These are phyloP conservation scores for Scomber japonicus DNA, from an alignment of 2,113 vertebrate species.

Conservation along the genomic window DNA sequence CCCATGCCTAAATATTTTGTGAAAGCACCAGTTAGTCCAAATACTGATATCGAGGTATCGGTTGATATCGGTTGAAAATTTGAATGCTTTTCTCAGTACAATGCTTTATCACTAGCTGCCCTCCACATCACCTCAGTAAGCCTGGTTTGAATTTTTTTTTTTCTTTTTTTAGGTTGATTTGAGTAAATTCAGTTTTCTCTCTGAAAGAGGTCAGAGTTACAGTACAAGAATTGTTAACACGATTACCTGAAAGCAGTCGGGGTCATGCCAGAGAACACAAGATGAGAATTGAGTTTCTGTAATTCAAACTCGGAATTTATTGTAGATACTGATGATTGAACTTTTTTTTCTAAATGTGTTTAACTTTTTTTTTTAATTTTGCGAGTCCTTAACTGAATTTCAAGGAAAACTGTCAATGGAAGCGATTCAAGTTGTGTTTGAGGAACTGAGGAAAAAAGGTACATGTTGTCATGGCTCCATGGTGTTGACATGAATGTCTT, in stretches of 20 bases:
- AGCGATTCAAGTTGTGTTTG: slow-evolving; percentile 94
- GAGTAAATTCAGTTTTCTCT: too few relatives aligned
- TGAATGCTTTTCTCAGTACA: background rate
- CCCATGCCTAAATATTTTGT: too few relatives aligned
- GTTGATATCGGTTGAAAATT: too few relatives aligned
- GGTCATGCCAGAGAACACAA: background rate
- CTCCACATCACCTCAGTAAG: too few relatives aligned
- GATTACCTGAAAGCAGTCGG: background rate
- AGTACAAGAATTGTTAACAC: background rate
- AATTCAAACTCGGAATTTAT: background rate
- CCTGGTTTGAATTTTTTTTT: background rate
- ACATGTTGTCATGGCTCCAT: background rate
- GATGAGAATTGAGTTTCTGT: background rate
- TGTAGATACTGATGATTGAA: too few relatives aligned
- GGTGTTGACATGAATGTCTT: background rate
- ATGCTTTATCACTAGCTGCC: background rate
- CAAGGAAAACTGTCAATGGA: slow-evolving; percentile 95
- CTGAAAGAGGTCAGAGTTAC: background rate
- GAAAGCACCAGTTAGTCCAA: too few relatives aligned
- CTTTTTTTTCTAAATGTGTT: too few relatives aligned
- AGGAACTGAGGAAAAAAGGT: slow-evolving; percentile 98
- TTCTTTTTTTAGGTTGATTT: too few relatives aligned
- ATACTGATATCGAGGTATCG: too few relatives aligned
- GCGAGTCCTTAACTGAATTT: slow-evolving; percentile 80
- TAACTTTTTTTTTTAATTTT: too few relatives aligned